phyloP scores from a whole-genome alignment of 2,113 vertebrate genomes.

The Semnornis frantzii region DNA sequence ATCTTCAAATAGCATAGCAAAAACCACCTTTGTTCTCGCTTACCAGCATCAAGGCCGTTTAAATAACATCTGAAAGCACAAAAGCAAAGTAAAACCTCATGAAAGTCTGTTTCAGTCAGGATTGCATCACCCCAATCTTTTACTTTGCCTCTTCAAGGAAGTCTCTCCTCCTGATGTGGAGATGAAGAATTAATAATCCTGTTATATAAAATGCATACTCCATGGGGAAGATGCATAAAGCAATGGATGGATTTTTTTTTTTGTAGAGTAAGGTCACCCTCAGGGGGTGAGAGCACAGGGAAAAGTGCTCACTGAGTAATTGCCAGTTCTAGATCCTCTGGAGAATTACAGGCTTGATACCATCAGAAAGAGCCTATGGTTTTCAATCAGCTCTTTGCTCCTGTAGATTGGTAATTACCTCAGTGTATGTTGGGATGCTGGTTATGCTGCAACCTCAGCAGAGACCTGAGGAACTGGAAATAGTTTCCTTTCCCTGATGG shows the following conservation, averaged over 20 bases:
- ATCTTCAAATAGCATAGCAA: not conserved
- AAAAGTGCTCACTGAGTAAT: conserved; percentile 44
- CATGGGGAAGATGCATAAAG: conserved; percentile 23
- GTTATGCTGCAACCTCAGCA: not conserved
- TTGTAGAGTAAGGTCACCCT: conserved; percentile 46
- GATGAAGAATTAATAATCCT: conserved; percentile 56
- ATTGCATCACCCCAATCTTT: not conserved
- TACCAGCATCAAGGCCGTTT: not conserved
- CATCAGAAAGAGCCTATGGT: conserved; percentile 17
- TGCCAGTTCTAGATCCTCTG: conserved; percentile 16
- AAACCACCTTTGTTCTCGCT: not conserved
- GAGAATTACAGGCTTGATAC: conserved; percentile 16
- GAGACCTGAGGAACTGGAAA: not conserved
- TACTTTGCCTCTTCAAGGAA: conserved; percentile 23
- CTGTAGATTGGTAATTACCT: conserved; percentile 28
- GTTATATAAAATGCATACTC: conserved; percentile 56
- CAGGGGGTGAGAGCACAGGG: conserved; percentile 13
- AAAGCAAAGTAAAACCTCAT: not conserved
- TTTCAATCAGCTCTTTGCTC: conserved; percentile 50
- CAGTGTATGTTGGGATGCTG: not conserved
- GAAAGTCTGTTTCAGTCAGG: not conserved
- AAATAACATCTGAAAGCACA: conserved; percentile 17
- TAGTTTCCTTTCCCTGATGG: not conserved
- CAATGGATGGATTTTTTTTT: not conserved
- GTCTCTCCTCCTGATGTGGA: conserved; percentile 1